Base-by-base conservation (phyloP, 2,888 invertebrate genomes). In the Drosophila leonis region DNA sequence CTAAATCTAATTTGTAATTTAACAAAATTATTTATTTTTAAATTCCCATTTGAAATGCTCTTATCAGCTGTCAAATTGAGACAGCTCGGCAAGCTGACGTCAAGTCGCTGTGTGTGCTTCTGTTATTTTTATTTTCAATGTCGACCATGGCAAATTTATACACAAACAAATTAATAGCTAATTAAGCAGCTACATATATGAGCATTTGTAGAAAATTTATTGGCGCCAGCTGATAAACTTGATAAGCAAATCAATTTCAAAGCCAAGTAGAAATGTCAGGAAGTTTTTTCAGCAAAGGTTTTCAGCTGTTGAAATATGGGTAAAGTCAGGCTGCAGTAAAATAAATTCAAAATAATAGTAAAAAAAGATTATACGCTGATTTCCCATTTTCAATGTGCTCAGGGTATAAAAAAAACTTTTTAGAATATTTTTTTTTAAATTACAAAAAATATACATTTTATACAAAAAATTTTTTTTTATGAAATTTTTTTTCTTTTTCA, bases 51-150 rank as follows among this genome's bases (percentile, higher is more conserved):
- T 24, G 6, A 33, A 8, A n/a, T 3, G 51, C 54, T 29, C 65
- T 77, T 77, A 77, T 77, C 76, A 76, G 51, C 44, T 18, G 61
- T 15, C 62, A 49, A 49, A 72, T 59, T 77, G 72, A 57, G 56
- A 76, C 42, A 42, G 65, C n/a, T 24, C 7, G 55, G 24, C 18
- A 44, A 61, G 60, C 61, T 78, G 78, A 75, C 75, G 75, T 78
- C 73, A 75, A 61, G 44, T 29, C 49, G 8, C 8, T 46, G 46
- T 31, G 12, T 31, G 29, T 44, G 12, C 24, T 3, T 44, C 12
- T 27, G 4, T 27, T 3, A 4, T 48, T 52, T 18, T 35, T 29
- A 27, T 42, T 39, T 65, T 72, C 59, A 78, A 75, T 75, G 74
- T 75, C 74, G 59, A 31, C 37, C 35, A 29, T 61, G 64, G 74